phyloP scores from a whole-genome alignment of 2,113 vertebrate genomes.

The Leptocoma aspasia region DNA sequence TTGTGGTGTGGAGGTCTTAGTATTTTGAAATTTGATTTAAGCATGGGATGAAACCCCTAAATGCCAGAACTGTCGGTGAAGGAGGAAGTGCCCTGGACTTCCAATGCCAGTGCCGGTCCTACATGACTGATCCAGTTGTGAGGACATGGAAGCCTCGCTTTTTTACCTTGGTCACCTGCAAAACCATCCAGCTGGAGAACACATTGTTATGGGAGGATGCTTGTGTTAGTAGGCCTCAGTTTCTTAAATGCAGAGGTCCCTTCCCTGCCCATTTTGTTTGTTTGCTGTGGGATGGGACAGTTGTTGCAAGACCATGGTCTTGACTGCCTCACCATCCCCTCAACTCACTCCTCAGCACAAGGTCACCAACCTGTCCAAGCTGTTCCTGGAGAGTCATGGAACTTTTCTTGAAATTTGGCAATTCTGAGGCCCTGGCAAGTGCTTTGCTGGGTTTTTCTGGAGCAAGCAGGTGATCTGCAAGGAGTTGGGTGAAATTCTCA shows the following conservation, averaged over 20 bases:
- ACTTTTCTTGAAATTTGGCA: neutral
- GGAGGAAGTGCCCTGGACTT: neutral
- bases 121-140: neutral
- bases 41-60: neutral
- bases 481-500: accelerated
- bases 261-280: neutral
- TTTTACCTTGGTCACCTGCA: neutral
- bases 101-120: neutral
- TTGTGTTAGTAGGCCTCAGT: neutral
- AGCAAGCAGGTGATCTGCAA: neutral
- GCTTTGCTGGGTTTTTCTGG: neutral
- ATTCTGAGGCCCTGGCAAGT: neutral
- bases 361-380: neutral
- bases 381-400: neutral
- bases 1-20: neutral
- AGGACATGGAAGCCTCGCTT: neutral
- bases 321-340: neutral
- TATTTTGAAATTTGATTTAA: neutral
- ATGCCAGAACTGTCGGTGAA: neutral
- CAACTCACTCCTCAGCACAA: accelerated
- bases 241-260: neutral
- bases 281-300: neutral
- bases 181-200: neutral
- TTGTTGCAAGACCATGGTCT: neutral
- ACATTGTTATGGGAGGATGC: neutral